Percentiles rank a stretch among this genome's conserved stretches.
phyloP scores from a whole-genome alignment of 2,113 vertebrate genomes.

The Gadus macrocephalus region DNA sequence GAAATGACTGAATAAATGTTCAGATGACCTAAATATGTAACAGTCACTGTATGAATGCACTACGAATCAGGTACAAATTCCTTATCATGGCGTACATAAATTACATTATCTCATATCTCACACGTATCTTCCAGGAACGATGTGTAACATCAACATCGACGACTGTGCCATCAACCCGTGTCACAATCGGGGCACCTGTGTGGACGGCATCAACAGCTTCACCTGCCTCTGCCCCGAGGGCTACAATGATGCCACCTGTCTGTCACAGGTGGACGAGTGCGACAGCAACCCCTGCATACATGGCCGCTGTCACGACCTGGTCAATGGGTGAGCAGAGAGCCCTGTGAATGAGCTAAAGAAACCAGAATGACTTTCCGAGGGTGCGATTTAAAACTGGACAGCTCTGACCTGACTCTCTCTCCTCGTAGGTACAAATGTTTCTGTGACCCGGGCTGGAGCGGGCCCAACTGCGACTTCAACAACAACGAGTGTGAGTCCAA shows the following conservation, averaged over 20 bases:
- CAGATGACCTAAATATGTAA: too few relatives aligned
- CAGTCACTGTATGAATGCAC: too few relatives aligned
- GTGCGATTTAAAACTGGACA: too few relatives aligned
- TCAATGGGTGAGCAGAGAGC: conserved; percentile 80
- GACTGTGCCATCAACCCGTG: conserved; percentile 86
- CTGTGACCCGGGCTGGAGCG: conserved; percentile 89
- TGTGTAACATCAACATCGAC: conserved; percentile 89
- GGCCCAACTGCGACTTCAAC: conserved; percentile 87
- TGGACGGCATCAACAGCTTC: conserved; percentile 83
- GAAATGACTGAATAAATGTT: too few relatives aligned
- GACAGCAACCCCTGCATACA: conserved; percentile 93
- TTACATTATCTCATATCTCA: too few relatives aligned
- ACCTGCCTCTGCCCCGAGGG: conserved; percentile 88
- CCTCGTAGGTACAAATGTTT: conserved; percentile 80
- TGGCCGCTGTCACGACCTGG: conserved; percentile 81
- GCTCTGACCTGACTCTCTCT: too few relatives aligned
- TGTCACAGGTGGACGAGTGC: conserved; percentile 91
- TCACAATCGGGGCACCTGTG: conserved; percentile 88
- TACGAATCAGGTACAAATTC: too few relatives aligned
- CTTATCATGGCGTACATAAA: too few relatives aligned
- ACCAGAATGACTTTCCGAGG: too few relatives aligned
- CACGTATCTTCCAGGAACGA: conserved; percentile 71
- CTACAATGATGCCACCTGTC: conserved; percentile 85
- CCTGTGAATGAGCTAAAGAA: neutral
- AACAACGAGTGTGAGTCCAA: conserved; percentile 87